phyloP scores from a whole-genome alignment of 53 echinoderm and acorn worm species.

The Echinometra lucunter region DNA sequence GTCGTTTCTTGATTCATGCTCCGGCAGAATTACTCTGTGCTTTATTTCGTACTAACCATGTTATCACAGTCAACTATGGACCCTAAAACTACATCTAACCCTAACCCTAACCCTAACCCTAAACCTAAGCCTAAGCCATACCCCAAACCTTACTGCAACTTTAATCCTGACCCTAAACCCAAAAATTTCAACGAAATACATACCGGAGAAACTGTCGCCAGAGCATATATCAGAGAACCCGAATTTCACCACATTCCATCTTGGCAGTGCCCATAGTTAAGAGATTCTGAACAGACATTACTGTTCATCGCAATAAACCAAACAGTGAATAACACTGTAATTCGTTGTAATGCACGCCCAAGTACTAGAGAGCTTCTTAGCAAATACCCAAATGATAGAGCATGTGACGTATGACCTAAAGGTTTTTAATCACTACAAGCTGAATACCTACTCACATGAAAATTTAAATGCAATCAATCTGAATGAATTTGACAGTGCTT shows the following conservation, averaged over 20 bases:
- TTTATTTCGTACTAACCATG: too few species aligned
- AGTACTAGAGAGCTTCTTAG: neutral
- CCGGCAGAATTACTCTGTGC: too few species aligned
- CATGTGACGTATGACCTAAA: neutral
- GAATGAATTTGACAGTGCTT: neutral
- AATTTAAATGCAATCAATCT: neutral
- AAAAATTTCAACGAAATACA: too few species aligned
- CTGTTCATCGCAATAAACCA: neutral
- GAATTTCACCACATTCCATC: slow-evolving; percentile 57
- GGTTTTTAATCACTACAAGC: neutral
- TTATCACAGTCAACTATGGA: too few species aligned
- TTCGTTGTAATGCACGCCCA: neutral
- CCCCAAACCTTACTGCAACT: too few species aligned
- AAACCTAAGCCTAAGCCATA: too few species aligned
- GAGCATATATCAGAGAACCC: too few species aligned
- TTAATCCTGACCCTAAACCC: too few species aligned
- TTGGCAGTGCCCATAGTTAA: neutral
- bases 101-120: too few species aligned
- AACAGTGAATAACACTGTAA: neutral
- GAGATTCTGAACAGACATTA: neutral
- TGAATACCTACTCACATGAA: neutral
- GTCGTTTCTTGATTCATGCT: too few species aligned
- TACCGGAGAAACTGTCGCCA: too few species aligned
- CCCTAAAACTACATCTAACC: too few species aligned
- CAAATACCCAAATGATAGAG: neutral